These are phyloP conservation scores for Drosophila parvula DNA, from an alignment of 1,140 invertebrate species.

Conservation along the genomic window DNA sequence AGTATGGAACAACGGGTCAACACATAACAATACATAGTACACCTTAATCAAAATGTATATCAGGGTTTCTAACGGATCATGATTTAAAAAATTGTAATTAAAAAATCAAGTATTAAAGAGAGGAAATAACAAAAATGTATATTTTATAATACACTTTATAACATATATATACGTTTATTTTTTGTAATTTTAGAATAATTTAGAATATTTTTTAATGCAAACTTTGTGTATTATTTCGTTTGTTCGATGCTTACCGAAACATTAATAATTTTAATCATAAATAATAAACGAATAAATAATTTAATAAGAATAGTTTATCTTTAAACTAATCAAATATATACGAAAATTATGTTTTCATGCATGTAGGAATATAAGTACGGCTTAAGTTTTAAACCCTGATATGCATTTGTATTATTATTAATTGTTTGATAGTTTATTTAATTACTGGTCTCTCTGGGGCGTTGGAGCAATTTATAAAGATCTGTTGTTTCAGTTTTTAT, in stretches of 20 bases:
- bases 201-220: no score
- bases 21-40: conserved; percentile 17
- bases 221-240: no score
- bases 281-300: background rate
- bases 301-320: background rate
- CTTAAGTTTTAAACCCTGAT: conserved; percentile 30
- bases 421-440: conserved; percentile 37
- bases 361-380: no score
- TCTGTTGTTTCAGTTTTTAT: conserved; percentile 19
- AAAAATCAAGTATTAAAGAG: background rate
- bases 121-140: no score
- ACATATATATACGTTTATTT: no score
- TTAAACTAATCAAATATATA: background rate
- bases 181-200: no score
- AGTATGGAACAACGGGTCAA: conserved; percentile 9
- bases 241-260: no score
- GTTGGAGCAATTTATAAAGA: conserved; percentile 19
- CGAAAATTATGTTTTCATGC: conserved; percentile 12
- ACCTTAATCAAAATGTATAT: conserved; percentile 23
- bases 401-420: conserved; percentile 22
- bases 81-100: background rate
- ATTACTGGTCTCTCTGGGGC: conserved; percentile 49
- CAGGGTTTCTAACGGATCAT: conserved; percentile 1
- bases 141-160: no score
- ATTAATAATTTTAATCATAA: background rate